Evolutionary conservation across 2,797 vertebrate genomes (phyloP).

Genomic region (Anguilla obscura): DNA sequence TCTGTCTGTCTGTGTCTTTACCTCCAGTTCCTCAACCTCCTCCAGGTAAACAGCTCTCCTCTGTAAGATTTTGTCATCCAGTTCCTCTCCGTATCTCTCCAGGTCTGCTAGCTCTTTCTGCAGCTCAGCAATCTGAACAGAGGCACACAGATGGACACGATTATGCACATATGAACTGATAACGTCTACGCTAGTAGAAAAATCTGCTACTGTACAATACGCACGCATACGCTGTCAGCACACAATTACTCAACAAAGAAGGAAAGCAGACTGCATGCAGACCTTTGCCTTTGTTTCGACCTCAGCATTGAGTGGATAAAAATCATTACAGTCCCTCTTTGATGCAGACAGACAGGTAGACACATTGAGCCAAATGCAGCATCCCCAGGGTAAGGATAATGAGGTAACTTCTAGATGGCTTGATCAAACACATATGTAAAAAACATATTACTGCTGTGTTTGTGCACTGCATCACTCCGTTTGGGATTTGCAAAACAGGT

Average conservation of each 20-base stretch:
- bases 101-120: slow-evolving; percentile 64
- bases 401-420: not conserved
- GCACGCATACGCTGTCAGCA: not conserved
- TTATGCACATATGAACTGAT: not conserved
- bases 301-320: not conserved
- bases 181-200: not conserved
- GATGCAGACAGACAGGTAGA: slow-evolving; percentile 4
- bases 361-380: slow-evolving; percentile 14
- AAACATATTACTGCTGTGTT: not conserved
- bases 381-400: not conserved
- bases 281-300: not conserved
- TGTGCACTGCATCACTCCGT: not conserved
- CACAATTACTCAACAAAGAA: not conserved
- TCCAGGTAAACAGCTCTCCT: slow-evolving; percentile 58
- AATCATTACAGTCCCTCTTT: not conserved
- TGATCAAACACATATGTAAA: not conserved
- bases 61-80: slow-evolving; percentile 65
- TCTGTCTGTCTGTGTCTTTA: not conserved
- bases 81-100: slow-evolving; percentile 55
- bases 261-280: not conserved
- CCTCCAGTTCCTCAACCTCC: slow-evolving; percentile 58
- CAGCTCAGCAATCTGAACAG: slow-evolving; percentile 62
- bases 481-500: slow-evolving; percentile 5
- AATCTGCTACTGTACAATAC: not conserved
- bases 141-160: not conserved